These are phyloP conservation scores for Harpagoxenus sublaevis DNA, from an alignment of 2,888 invertebrate species.

Conservation along the genomic window DNA sequence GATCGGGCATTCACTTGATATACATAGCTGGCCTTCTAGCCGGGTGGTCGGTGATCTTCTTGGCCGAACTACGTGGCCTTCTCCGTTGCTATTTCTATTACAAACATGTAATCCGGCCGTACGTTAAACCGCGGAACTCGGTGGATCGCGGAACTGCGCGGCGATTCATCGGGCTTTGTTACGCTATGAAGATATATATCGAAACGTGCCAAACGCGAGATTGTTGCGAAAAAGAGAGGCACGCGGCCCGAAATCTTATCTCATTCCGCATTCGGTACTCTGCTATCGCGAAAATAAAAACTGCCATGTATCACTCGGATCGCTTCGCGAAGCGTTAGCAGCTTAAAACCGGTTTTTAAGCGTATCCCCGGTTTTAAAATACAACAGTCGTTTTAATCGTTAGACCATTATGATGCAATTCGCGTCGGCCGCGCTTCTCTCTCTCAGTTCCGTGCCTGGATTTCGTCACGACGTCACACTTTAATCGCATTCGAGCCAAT, in stretches of 20 bases:
- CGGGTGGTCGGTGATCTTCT: slow-evolving; percentile 41
- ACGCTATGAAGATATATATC: slow-evolving; percentile 46
- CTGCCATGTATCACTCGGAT: neutral
- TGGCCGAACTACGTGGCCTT: slow-evolving; percentile 27
- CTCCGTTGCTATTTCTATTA: slow-evolving; percentile 64
- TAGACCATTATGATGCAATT: slow-evolving; percentile 31
- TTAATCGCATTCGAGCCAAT: neutral
- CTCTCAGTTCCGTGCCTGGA: slow-evolving; percentile 31
- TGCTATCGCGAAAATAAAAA: slow-evolving; percentile 8
- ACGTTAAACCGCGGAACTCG: slow-evolving; percentile 27
- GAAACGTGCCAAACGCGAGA: slow-evolving; percentile 23
- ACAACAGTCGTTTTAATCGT: neutral
- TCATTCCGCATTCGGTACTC: neutral
- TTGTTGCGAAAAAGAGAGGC: neutral
- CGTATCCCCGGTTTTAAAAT: neutral
- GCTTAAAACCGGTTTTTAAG: slow-evolving; percentile 3
- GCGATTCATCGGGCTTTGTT: slow-evolving; percentile 15
- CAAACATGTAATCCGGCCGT: slow-evolving; percentile 51
- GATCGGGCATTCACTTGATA: slow-evolving; percentile 39
- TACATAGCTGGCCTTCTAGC: slow-evolving; percentile 28
- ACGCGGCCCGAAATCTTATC: neutral
- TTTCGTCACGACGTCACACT: slow-evolving; percentile 19
- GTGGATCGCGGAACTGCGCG: slow-evolving; percentile 28
- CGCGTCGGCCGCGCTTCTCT: neutral
- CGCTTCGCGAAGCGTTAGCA: neutral